These are phyloP conservation scores for Fopius arisanus DNA, from an alignment of 1,140 invertebrate genomes.

Conservation along the genomic window DNA sequence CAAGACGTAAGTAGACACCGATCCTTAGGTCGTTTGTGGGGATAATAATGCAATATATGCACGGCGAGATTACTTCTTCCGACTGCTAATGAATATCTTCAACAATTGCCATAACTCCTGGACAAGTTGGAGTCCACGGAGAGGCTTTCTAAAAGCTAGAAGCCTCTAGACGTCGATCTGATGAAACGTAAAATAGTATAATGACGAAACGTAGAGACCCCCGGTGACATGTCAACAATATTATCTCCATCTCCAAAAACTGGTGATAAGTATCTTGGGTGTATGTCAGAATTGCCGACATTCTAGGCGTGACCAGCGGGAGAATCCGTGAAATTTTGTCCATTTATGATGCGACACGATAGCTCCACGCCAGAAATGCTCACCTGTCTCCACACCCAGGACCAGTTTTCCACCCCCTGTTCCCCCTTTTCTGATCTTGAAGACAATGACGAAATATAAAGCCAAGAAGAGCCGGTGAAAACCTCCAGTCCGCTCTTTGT, in stretches of 20 bases:
- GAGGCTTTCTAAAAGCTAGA: too few relatives aligned
- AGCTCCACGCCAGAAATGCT: background rate
- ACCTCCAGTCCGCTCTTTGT: background rate
- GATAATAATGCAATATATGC: background rate
- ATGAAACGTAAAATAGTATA: background rate
- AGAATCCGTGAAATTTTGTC: background rate
- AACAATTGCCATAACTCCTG: too few relatives aligned
- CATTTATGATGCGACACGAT: slow-evolving; percentile 8
- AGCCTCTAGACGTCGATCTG: background rate
- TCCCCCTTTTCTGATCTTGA: background rate
- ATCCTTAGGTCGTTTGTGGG: background rate
- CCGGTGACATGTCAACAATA: background rate
- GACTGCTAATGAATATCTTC: background rate
- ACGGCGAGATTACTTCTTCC: background rate
- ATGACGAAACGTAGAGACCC: background rate
- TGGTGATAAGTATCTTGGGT: background rate
- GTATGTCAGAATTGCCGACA: background rate
- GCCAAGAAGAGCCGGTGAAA: background rate
- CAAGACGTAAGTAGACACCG: slow-evolving; percentile 7
- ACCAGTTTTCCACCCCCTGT: background rate
- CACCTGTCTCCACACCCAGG: slow-evolving; percentile 8
- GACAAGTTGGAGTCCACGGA: too few relatives aligned
- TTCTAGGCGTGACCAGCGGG: slow-evolving; percentile 4
- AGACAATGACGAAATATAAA: slow-evolving; percentile 16
- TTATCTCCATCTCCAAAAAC: background rate